A percentile compares a stretch with the other conserved stretches of the same genome.
These are phyloP conservation scores for Typhlichthys subterraneus DNA, from an alignment of 2,797 vertebrate species.

Conservation along the genomic window DNA sequence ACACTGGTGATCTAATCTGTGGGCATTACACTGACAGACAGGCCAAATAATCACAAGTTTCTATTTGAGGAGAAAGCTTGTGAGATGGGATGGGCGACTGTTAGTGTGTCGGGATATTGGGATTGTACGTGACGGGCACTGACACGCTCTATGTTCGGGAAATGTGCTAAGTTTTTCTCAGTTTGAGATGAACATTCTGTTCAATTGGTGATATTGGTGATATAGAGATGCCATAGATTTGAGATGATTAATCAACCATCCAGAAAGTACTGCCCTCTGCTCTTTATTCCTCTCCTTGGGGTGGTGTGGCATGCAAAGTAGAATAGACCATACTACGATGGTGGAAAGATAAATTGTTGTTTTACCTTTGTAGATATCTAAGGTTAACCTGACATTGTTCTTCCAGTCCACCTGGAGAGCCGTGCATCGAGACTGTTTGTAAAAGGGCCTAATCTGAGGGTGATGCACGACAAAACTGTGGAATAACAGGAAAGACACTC, in stretches of 20 bases:
- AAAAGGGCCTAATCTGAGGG: too few relatives aligned
- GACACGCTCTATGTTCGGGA: conserved; percentile 10
- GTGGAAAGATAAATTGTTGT: conserved; percentile 6
- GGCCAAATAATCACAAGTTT: conserved; percentile 38
- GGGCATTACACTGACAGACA: conserved; percentile 48
- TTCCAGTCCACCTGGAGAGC: conserved; percentile 17
- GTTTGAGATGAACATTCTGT: too few relatives aligned
- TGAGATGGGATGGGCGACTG: background rate
- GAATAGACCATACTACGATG: background rate
- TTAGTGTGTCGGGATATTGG: too few relatives aligned
- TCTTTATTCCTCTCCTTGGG: background rate
- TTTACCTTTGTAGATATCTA: conserved; percentile 4
- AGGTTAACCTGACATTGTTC: too few relatives aligned
- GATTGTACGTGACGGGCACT: background rate
- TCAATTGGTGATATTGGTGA: too few relatives aligned
- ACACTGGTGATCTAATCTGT: conserved; percentile 65
- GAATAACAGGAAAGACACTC: conserved; percentile 48
- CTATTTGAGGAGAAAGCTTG: conserved; percentile 29
- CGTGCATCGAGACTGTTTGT: conserved; percentile 11
- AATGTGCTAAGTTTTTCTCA: conserved; percentile 7
- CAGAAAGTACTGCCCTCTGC: too few relatives aligned
- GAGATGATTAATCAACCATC: too few relatives aligned
- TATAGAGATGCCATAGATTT: too few relatives aligned
- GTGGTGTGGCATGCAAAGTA: background rate
- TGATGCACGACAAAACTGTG: conserved; percentile 45